Evolutionary conservation across 2,888 invertebrate species (phyloP), one percentile per base, ranked within the genome.

Genomic region (Fragum fragum): DNA sequence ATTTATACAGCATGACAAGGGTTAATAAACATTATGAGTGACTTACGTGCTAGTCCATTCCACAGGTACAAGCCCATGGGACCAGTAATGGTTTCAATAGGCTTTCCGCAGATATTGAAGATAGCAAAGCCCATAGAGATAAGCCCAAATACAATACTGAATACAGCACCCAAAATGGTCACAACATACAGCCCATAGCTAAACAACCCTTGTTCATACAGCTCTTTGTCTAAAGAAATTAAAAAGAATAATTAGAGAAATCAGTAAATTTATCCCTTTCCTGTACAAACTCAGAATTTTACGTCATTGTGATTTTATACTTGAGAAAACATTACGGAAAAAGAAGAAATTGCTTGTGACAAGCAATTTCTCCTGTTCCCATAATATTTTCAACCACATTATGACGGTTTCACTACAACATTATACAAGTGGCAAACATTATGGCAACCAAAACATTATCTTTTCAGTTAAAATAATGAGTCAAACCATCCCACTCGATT

Each of bases 51-150:
- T 86, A 97, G 94, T 42, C 96, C 95, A 94, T 98, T 98, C 96
- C 97, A 97, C 23, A 97, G 94, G 88, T 97, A 97, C 53, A 97
- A 95, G n/a, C 97, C 97, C 29, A 96, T 95, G 59, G 96, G 95
- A 89, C 97, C 96, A 90, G 96, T 95, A 93, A 97, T 93, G 89
- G 96, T 94, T 94, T 97, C 95, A 7, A 97, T 96, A 9, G 97
- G 96, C 1, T 96, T 96, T 1, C 97, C 97, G 14, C 97, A 97
- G 0, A 97, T 97, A 88, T 97, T 97, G 75, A 97, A 95, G 18
- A 97, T 96, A 0, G 97, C 97, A 89, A 98, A 96, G 52, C 90
- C 92, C 73, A 97, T 95, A 66, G 97, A 96, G 1, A 90, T 92
- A 83, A 93, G 85, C 18, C 74, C 96, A 96, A 97, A 96, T 28